phyloP scores from a whole-genome alignment of 2,797 vertebrate genomes.

The Heterohyrax brucei region DNA sequence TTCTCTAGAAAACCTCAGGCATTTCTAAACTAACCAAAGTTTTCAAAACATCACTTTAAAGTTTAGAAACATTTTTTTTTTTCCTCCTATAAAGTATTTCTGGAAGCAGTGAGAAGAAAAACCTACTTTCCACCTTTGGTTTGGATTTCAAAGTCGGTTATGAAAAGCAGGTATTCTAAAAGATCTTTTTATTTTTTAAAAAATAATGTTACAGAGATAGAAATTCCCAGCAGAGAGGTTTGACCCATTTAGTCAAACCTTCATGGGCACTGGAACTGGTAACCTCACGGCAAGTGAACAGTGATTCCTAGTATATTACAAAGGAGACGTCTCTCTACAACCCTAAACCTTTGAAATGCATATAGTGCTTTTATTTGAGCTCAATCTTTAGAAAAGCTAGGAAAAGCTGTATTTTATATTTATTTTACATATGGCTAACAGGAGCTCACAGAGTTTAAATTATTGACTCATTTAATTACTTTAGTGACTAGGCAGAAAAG shows the following conservation, averaged over 20 bases:
- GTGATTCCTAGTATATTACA: conserved; percentile 80
- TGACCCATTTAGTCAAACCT: conserved; percentile 84
- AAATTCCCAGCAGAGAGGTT: conserved; percentile 86
- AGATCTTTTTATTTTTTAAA: conserved; percentile 46
- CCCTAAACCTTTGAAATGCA: conserved; percentile 76
- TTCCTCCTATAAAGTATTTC: conserved; percentile 73
- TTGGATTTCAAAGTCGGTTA: conserved; percentile 85
- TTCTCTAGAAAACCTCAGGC: not conserved
- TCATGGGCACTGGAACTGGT: conserved; percentile 66
- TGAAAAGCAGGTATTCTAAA: conserved; percentile 82
- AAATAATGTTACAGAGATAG: conserved; percentile 70
- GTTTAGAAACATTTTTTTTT: conserved; percentile 58
- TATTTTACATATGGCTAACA: conserved; percentile 60
- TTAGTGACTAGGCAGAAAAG: not conserved
- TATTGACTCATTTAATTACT: not conserved
- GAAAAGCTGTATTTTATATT: conserved; percentile 45
- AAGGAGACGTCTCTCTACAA: conserved; percentile 75
- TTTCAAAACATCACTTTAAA: conserved; percentile 65
- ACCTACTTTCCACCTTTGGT: conserved; percentile 77
- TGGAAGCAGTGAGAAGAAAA: conserved; percentile 48
- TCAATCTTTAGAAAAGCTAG: conserved; percentile 49
- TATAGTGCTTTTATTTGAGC: conserved; percentile 63
- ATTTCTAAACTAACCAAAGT: conserved; percentile 65
- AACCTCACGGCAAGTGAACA: conserved; percentile 76
- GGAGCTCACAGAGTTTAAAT: conserved; percentile 48